Conservation (phyloP, 2,888 invertebrate genomes). For the Drosophila tanythrix region DNA sequence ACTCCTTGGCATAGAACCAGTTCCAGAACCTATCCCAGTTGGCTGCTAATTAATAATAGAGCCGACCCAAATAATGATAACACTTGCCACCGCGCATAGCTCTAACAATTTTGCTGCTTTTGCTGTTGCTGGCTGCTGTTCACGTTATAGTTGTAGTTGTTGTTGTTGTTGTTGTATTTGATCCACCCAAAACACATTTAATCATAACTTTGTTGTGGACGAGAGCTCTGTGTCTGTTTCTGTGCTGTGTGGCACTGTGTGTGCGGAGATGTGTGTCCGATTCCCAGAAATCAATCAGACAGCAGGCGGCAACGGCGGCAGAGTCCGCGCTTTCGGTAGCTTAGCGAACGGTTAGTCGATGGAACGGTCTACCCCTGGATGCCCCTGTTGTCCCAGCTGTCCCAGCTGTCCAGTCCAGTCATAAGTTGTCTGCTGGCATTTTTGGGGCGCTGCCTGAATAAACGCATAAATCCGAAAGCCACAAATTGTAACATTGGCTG, state of each 20-base stretch:
- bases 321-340: conserved; percentile 73
- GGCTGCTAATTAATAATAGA: conserved; percentile 70
- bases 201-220: conserved; percentile 77
- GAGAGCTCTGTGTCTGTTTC: background rate
- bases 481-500: conserved; percentile 84
- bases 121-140: conserved; percentile 18
- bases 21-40: conserved; percentile 19
- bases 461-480: conserved; percentile 81
- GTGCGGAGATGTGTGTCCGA: conserved; percentile 44
- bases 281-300: conserved; percentile 83
- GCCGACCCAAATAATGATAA: conserved; percentile 59
- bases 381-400: background rate
- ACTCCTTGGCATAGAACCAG: background rate
- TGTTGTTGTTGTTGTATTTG: conserved; percentile 23
- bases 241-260: conserved; percentile 61
- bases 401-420: conserved; percentile 42
- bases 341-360: conserved; percentile 62
- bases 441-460: conserved; percentile 67
- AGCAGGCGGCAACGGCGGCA: conserved; percentile 35
- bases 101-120: conserved; percentile 14
- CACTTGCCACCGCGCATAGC: conserved; percentile 75
- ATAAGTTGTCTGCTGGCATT: conserved; percentile 64
- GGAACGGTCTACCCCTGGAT: conserved; percentile 8
- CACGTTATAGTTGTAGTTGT: background rate
- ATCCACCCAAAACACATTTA: conserved; percentile 56